Percentiles rank a stretch among this genome's conserved stretches.
phyloP scores from a whole-genome alignment of 2,113 vertebrate genomes.

The Daphoenositta chrysoptera region DNA sequence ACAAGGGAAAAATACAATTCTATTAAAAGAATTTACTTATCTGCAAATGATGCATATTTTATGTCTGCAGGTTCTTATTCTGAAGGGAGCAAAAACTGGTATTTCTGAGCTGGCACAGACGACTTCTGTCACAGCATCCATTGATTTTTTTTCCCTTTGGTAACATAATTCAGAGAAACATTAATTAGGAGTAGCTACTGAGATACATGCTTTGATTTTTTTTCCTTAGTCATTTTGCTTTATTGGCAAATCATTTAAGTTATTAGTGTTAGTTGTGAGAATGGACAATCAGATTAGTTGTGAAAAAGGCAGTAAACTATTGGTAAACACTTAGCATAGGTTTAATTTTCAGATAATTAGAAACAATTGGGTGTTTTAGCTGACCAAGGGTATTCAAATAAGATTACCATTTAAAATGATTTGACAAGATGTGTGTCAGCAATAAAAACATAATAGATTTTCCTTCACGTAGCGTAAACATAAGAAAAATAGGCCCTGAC shows the following conservation, averaged over 20 bases:
- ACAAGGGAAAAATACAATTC: not conserved
- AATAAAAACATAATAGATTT: not conserved
- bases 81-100: not conserved
- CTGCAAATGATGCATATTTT: not conserved
- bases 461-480: not conserved
- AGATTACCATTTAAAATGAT: constrained; percentile 43
- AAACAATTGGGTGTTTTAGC: constrained; percentile 35
- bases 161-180: constrained; percentile 11
- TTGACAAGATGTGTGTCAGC: constrained; percentile 16
- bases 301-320: constrained; percentile 48
- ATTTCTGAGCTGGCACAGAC: not conserved
- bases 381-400: constrained; percentile 11
- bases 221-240: not conserved
- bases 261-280: constrained; percentile 25
- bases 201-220: constrained; percentile 36
- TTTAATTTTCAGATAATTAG: constrained; percentile 60
- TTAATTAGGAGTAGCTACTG: constrained; percentile 26
- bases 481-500: not conserved
- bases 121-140: not conserved
- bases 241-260: constrained; percentile 55
- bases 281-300: constrained; percentile 25
- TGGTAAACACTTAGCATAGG: constrained; percentile 28
- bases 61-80: not conserved
- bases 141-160: not conserved
- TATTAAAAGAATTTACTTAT: not conserved